These are phyloP conservation scores for Sitta europaea DNA, from an alignment of 2,113 vertebrate species.

Conservation along the genomic window DNA sequence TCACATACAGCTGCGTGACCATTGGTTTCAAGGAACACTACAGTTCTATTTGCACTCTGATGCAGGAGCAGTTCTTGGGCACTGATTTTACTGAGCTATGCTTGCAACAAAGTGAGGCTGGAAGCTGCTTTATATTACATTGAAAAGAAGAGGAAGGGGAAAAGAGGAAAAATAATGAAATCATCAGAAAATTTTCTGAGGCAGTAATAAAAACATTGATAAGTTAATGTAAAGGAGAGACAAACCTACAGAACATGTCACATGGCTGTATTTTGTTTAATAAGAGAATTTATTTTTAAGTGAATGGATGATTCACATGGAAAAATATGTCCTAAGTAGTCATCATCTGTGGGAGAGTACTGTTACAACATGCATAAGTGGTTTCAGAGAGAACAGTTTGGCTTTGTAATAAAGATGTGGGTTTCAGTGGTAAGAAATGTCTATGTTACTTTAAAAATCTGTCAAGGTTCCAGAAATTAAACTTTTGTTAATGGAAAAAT, in stretches of 20 bases:
- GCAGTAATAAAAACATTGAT: neutral
- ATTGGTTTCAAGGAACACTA: neutral
- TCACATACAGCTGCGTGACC: neutral
- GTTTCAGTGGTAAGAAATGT: constrained; percentile 12
- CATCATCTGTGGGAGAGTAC: constrained; percentile 33
- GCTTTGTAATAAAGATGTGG: constrained; percentile 44
- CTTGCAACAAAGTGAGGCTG: neutral
- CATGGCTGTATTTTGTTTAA: constrained; percentile 28
- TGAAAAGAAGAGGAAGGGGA: neutral
- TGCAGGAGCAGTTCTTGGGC: neutral
- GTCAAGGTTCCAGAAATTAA: constrained; percentile 26
- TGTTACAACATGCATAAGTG: constrained; percentile 50
- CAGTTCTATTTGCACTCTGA: neutral
- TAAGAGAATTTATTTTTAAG: constrained; percentile 23
- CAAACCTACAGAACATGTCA: neutral
- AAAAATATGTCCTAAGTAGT: constrained; percentile 54
- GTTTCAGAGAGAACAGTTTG: constrained; percentile 40
- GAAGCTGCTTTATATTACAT: neutral
- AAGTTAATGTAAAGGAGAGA: neutral
- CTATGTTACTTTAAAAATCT: neutral
- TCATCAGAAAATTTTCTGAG: constrained; percentile 18
- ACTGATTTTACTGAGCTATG: neutral
- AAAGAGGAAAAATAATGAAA: neutral
- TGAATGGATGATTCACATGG: constrained; percentile 59
- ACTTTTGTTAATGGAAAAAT: constrained; percentile 23